phyloP scores from a whole-genome alignment of 2,888 invertebrate species.

The Euphydryas editha region DNA sequence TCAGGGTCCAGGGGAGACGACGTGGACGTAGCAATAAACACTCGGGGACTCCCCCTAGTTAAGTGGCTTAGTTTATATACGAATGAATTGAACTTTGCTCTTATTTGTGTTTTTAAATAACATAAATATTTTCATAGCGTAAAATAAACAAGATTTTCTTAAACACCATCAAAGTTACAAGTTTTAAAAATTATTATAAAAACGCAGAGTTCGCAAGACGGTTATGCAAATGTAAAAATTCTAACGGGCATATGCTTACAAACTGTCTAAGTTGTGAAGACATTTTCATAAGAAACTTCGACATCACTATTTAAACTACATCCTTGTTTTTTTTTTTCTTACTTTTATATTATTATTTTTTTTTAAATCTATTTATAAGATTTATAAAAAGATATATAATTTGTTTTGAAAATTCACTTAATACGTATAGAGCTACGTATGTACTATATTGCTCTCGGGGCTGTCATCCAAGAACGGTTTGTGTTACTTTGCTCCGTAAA shows the following conservation, averaged over 20 bases:
- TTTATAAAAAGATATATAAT: not conserved
- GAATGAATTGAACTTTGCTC: not conserved
- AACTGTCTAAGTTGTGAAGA: slow-evolving; percentile 10
- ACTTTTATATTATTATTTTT: not conserved
- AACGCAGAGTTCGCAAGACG: slow-evolving; percentile 9
- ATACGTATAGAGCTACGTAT: no score
- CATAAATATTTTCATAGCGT: not conserved
- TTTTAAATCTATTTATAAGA: not conserved
- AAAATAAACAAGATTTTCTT: not conserved
- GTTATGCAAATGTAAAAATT: slow-evolving; percentile 13
- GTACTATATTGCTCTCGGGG: no score
- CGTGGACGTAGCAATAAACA: no score
- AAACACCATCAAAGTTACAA: slow-evolving; percentile 3
- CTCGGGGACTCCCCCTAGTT: no score
- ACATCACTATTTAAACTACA: not conserved
- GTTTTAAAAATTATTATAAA: slow-evolving; percentile 7
- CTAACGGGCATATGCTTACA: slow-evolving; percentile 7
- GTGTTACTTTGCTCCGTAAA: no score
- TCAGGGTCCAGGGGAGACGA: no score
- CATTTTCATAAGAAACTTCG: slow-evolving; percentile 12
- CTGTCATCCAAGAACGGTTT: no score
- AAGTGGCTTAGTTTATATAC: not conserved
- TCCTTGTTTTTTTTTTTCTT: not conserved
- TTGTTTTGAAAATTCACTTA: no score
- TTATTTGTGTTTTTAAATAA: not conserved